A percentile compares a stretch with the other conserved stretches of the same genome.
phyloP scores from a whole-genome alignment of 2,888 invertebrate genomes.

The Cosmia pyralina region DNA sequence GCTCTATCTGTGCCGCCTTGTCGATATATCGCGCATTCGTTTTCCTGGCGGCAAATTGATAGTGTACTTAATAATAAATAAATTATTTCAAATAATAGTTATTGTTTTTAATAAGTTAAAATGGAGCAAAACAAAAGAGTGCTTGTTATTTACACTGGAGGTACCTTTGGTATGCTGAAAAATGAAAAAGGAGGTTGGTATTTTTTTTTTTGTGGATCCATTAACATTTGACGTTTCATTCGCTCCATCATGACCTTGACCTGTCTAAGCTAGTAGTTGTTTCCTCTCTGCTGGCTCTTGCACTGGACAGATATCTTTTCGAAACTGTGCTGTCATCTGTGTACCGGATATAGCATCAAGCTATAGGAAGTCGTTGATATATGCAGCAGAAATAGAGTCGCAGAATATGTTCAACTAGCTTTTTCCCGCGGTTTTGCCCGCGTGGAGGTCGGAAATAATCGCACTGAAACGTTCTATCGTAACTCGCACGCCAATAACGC shows the following conservation, averaged over 20 bases:
- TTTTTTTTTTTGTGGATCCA: too few species aligned
- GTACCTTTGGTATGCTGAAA: conserved; percentile 98
- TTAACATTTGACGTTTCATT: not conserved
- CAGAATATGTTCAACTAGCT: not conserved
- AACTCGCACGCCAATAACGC: too few species aligned
- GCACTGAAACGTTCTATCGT: too few species aligned
- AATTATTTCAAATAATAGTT: not conserved
- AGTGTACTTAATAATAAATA: not conserved
- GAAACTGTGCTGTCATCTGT: not conserved
- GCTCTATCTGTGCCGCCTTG: not conserved
- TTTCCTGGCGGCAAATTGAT: conserved; percentile 13
- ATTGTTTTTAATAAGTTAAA: conserved; percentile 27
- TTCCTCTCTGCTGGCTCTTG: not conserved
- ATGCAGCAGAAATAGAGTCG: not conserved
- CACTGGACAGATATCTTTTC: not conserved
- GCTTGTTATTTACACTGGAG: conserved; percentile 95
- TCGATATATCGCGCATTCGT: conserved; percentile 15
- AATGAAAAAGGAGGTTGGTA: conserved; percentile 94
- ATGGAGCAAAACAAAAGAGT: conserved; percentile 77
- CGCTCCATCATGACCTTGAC: not conserved
- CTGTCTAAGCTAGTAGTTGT: not conserved
- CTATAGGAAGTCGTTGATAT: not conserved
- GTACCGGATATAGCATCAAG: not conserved
- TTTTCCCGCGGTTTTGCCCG: too few species aligned
- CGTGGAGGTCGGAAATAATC: too few species aligned